Evolutionary conservation across 2,888 invertebrate genomes (phyloP), one percentile per base, ranked within the genome.

Genomic region (Heliconius cydno): DNA sequence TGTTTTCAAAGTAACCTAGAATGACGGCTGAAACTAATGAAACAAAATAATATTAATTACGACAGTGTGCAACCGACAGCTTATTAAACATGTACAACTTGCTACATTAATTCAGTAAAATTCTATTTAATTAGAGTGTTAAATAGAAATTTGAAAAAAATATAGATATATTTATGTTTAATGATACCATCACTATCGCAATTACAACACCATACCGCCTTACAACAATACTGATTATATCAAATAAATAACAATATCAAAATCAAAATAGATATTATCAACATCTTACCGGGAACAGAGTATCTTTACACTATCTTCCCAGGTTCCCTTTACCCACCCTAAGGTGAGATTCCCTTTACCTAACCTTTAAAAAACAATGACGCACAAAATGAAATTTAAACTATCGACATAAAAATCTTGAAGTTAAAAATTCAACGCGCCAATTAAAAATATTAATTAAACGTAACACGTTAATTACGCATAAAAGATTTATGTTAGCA

Each of bases 381-480:
- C 46, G 2, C 46, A 19, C 19, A 34, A 34, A 30, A n/a, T 3
- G 2, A 57, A 72, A 72, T 57, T 10, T n/a, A 34, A 72, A 60
- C 2, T 22, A 30, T n/a, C n/a, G 1, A n/a, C 41, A 38, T 60
- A 74, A 41, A 65, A 75, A 41, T 41, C 22, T 75, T 28, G 41
- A 75, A 3, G 46, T 28, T 2, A 63, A 38, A 19, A 41, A 28
- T 7, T 77, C 63, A 80, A 77, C 77, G 38, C 19, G 63, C 52
- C 70, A 77, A 68, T 74, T 67, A 78, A 75, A 75, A 65, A 65
- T 65, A 65, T 78, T 80, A 80, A 81, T 82, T 81, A 82, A 82
- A 81, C 75, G 80, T 80, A 68, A 80, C 76, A 81, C 80, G 77
- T 73, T 81, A 81, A 79, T 82, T 77, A 66, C 72, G 65, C 75